phyloP scores from a whole-genome alignment of 2,797 vertebrate genomes.

The Melanotaenia maccullochi region DNA sequence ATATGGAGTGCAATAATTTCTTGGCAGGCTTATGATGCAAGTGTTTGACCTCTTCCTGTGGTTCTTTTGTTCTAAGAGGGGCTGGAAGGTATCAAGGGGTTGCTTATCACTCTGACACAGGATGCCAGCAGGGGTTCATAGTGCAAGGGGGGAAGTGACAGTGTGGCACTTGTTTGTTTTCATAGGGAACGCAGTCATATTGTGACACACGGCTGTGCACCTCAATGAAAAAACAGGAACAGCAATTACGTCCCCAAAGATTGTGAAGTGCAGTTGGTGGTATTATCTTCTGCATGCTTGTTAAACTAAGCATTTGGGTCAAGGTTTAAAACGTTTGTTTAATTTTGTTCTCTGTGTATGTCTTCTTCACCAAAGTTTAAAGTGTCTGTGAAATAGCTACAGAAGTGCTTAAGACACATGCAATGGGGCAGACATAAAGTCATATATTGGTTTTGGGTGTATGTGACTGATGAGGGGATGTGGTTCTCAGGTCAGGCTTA shows the following conservation, averaged over 20 bases:
- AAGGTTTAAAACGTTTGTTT: neutral
- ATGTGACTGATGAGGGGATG: conserved; percentile 65
- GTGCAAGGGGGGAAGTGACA: conserved; percentile 78
- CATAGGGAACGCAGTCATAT: conserved; percentile 63
- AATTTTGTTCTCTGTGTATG: neutral
- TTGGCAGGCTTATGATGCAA: conserved; percentile 67
- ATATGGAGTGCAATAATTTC: conserved; percentile 71
- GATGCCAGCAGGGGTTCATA: conserved; percentile 75
- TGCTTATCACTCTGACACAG: conserved; percentile 81
- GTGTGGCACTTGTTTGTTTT: conserved; percentile 76
- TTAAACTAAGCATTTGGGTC: neutral
- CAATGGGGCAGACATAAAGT: conserved; percentile 26
- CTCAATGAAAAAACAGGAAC: conserved; percentile 74
- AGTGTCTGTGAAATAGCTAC: neutral
- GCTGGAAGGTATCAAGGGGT: conserved; percentile 67
- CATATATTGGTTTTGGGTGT: conserved; percentile 46
- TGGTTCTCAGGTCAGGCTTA: conserved; percentile 73
- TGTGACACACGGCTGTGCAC: conserved; percentile 69
- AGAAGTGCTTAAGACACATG: conserved; percentile 1
- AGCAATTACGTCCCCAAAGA: conserved; percentile 47
- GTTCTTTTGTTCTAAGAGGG: conserved; percentile 76
- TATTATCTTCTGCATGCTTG: conserved; percentile 26
- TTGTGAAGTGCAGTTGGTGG: conserved; percentile 28
- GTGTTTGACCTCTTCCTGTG: conserved; percentile 74
- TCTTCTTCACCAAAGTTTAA: neutral